Evolutionary conservation across 2,113 vertebrate genomes (phyloP), one percentile per base, ranked within the genome.

Genomic region (Cephalopterus ornatus): DNA sequence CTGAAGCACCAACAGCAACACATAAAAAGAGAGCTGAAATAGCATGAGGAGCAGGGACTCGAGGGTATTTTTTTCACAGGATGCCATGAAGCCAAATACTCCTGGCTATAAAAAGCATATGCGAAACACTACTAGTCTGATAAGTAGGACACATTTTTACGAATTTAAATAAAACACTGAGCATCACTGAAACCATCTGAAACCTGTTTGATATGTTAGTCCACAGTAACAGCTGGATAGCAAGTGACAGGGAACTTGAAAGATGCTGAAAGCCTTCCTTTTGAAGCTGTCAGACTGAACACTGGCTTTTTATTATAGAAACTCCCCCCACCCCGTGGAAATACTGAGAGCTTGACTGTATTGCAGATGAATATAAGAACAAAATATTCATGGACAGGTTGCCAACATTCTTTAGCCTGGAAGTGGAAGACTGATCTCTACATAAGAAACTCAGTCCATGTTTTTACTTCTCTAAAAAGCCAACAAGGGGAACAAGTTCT

Each of bases 31-130:
- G 73, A 85, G 46, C 68, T 95, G 88, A 83, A 95, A 79, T 16
- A n/a, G 56, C 85, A 72, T 11, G 44, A 82, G 82, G 14, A 96
- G 30, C 53, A 59, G 41, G 27, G 63, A 91, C 93, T 96, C 2
- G 1, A 92, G 96, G 91, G 62, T 94, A 32, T 77, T 78, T 92
- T 23, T 73, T 96, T 92, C 55, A 14, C 8, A 53, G 30, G 41
- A 67, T 39, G 46, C 85, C 90, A 65, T 32, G 32, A 89, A 97
- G 73, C 71, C 94, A 82, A 90, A 89, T 80, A 94, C 89, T 93
- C 16, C 97, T 89, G 91, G 83, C 93, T 97, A 85, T 92, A 76
- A 93, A 95, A 95, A 81, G 55, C 41, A 39, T 72, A 89, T 44
- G 55, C 0, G 1, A 62, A 85, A 92, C 46, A 73, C 74, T 70